These are phyloP conservation scores for Myiagra hebetior DNA, from an alignment of 2,113 vertebrate genomes.

Conservation along the genomic window DNA sequence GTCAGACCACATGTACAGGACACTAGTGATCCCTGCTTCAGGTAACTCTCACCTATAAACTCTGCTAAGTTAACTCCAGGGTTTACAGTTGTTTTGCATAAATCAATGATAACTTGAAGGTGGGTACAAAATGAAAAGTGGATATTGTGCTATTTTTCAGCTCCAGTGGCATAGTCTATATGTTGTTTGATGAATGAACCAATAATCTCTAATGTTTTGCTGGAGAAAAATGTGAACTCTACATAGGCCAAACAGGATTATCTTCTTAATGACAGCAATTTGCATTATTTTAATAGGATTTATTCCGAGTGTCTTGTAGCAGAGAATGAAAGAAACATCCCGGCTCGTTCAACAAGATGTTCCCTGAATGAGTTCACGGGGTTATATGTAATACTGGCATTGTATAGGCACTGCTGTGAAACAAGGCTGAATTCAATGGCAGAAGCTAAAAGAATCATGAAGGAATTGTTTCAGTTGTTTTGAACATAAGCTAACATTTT, in stretches of 20 bases:
- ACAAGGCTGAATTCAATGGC: not conserved
- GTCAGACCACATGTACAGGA: not conserved
- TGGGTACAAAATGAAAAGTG: not conserved
- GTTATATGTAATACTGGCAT: constrained; percentile 30
- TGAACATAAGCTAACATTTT: not conserved
- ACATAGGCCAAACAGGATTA: constrained; percentile 65
- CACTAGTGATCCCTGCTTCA: not conserved
- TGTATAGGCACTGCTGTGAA: not conserved
- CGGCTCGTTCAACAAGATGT: constrained; percentile 42
- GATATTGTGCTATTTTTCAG: not conserved
- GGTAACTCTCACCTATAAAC: not conserved
- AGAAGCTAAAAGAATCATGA: not conserved
- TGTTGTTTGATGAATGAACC: not conserved
- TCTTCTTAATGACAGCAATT: constrained; percentile 67
- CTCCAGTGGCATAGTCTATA: not conserved
- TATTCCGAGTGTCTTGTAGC: constrained; percentile 47
- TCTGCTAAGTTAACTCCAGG: not conserved
- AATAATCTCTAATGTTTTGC: constrained; percentile 13
- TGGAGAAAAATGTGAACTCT: constrained; percentile 30
- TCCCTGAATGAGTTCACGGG: constrained; percentile 6
- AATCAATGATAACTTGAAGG: not conserved
- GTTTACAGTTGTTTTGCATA: not conserved
- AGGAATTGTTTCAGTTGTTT: not conserved
- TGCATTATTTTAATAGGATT: constrained; percentile 72
- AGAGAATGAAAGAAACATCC: constrained; percentile 57